phyloP scores from a whole-genome alignment of 2,888 invertebrate genomes.

The Lissocephala sabroskyi region DNA sequence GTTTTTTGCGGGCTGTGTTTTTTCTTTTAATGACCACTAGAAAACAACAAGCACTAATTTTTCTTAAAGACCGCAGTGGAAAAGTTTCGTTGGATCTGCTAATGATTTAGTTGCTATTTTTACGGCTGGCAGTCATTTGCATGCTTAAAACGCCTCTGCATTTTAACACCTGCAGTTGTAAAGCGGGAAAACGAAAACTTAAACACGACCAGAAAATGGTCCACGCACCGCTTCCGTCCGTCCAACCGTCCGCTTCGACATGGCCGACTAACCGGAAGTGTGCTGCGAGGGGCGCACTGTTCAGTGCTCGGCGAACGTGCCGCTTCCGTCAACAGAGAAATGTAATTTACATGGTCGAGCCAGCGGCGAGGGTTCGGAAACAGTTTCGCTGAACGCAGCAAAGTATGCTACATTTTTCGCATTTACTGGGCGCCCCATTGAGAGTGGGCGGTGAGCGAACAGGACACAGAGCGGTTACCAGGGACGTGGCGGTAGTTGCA shows the following conservation, averaged over 20 bases:
- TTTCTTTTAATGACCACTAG: constrained; percentile 46
- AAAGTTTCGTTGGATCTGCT: constrained; percentile 26
- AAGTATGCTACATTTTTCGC: constrained; percentile 17
- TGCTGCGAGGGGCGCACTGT: too few species aligned
- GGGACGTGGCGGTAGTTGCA: too few species aligned
- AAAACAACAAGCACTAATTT: constrained; percentile 14
- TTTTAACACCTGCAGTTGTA: background rate
- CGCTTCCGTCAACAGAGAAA: constrained; percentile 27
- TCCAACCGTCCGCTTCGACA: too few species aligned
- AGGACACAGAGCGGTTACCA: too few species aligned
- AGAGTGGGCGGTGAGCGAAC: too few species aligned
- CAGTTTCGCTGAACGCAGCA: background rate
- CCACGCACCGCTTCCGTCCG: too few species aligned
- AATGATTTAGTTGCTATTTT: constrained; percentile 57
- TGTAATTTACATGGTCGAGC: constrained; percentile 20
- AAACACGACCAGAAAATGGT: too few species aligned
- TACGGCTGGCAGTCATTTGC: constrained; percentile 26
- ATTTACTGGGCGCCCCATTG: background rate
- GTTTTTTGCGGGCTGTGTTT: background rate
- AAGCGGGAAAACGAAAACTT: background rate
- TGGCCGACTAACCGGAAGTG: too few species aligned
- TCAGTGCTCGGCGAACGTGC: constrained; percentile 15
- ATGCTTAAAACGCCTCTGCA: background rate
- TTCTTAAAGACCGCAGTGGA: background rate
- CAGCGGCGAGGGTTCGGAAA: constrained; percentile 10